phyloP scores from a whole-genome alignment of 1,140 invertebrate species.

The Drosophila tsacasi region DNA sequence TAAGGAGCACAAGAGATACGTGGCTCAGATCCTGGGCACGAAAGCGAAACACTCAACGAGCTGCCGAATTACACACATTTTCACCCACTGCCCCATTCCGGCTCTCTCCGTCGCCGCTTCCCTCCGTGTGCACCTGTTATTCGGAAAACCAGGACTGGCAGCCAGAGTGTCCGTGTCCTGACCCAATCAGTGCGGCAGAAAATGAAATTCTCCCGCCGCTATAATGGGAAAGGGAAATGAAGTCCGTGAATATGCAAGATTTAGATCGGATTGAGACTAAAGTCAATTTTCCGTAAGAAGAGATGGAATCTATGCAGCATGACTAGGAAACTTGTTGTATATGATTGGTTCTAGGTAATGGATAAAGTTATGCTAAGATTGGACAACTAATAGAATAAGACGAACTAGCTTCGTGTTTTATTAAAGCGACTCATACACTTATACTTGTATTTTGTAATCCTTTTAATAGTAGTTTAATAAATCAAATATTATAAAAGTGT shows the following conservation, averaged over 20 bases:
- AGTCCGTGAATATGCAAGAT: conserved; percentile 46
- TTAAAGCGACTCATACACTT: not conserved
- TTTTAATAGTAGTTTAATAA: not conserved
- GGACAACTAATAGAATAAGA: not conserved
- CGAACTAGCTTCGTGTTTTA: not conserved
- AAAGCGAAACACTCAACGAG: conserved; percentile 37
- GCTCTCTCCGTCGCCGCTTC: conserved; percentile 4
- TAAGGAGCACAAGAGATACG: not conserved
- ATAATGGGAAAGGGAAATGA: conserved; percentile 69
- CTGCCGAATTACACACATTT: conserved; percentile 54
- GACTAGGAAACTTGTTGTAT: conserved; percentile 18
- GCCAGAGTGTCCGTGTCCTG: conserved; percentile 27
- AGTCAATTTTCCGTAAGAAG: not conserved
- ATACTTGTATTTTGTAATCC: not conserved
- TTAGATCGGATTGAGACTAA: conserved; percentile 11
- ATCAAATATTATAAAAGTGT: not conserved
- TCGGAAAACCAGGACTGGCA: not conserved
- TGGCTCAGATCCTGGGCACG: conserved; percentile 10
- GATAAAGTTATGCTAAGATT: conserved; percentile 20
- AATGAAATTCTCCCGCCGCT: conserved; percentile 59
- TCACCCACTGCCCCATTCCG: conserved; percentile 34
- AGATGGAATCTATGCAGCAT: not conserved
- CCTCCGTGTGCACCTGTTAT: conserved; percentile 56
- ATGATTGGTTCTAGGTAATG: conserved; percentile 21
- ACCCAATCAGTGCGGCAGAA: conserved; percentile 66